Conservation (phyloP, 2,797 vertebrate species). For the Microchirus variegatus region DNA sequence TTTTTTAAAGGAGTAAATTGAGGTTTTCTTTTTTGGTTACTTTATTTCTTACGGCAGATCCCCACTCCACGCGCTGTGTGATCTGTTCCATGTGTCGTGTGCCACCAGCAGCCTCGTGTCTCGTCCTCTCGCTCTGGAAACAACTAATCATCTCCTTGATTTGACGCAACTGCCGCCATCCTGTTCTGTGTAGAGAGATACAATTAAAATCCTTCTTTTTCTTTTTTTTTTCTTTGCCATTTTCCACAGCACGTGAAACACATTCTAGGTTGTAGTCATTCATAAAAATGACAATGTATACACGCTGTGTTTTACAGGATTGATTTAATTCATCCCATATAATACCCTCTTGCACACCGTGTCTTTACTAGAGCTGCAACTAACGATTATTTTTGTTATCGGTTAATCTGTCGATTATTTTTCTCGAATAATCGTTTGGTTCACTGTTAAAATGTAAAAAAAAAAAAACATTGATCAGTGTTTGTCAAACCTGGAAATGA, state of each 20-base stretch:
- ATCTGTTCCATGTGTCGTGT: conserved; percentile 79
- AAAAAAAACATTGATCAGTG: too few species aligned
- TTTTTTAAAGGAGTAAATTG: conserved; percentile 78
- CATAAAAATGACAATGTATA: conserved; percentile 21
- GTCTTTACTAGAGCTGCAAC: too few species aligned
- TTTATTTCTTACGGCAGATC: conserved; percentile 78
- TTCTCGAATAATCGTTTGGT: too few species aligned
- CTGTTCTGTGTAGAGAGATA: conserved; percentile 5
- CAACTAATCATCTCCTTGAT: conserved; percentile 59
- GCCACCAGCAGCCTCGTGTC: conserved; percentile 67
- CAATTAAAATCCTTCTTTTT: too few species aligned
- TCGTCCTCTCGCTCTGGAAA: conserved; percentile 51
- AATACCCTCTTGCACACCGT: conserved; percentile 11
- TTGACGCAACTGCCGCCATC: conserved; percentile 44
- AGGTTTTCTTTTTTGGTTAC: conserved; percentile 79
- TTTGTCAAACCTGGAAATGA: too few species aligned
- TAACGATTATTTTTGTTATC: too few species aligned
- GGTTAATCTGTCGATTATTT: too few species aligned
- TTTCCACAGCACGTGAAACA: too few species aligned
- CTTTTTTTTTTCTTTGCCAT: too few species aligned
- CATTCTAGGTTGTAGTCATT: conserved; percentile 1
- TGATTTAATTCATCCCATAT: conserved; percentile 9
- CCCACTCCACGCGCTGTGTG: conserved; percentile 63
- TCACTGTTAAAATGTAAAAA: too few species aligned
- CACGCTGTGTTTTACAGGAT: conserved; percentile 4